Conservation (phyloP, 2,888 invertebrate genomes). For the Lithosia quadra region DNA sequence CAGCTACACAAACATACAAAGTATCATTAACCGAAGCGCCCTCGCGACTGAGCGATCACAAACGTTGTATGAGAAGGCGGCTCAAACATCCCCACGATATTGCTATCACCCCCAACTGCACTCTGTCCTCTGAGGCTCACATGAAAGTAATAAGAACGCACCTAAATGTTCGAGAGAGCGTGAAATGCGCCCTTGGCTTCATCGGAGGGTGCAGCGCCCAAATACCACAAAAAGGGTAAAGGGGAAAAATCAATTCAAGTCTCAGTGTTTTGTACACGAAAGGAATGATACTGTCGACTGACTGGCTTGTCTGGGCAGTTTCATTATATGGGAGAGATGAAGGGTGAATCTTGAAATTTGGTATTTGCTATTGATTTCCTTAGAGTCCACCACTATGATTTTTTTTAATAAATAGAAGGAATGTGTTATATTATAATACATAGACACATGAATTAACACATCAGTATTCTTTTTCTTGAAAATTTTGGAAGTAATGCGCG, state of each 20-base stretch:
- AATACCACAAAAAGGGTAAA: conserved; percentile 22
- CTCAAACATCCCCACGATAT: conserved; percentile 15
- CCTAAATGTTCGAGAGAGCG: conserved; percentile 56
- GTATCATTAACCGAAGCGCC: conserved; percentile 14
- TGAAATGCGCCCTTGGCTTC: conserved; percentile 52
- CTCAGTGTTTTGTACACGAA: background rate
- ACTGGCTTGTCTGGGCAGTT: background rate
- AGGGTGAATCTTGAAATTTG: no score
- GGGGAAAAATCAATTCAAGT: conserved; percentile 20
- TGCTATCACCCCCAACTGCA: conserved; percentile 24
- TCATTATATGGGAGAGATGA: background rate
- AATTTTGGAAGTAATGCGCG: no score
- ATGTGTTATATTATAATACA: no score
- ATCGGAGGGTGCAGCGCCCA: conserved; percentile 33
- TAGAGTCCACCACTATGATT: no score
- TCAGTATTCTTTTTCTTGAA: no score
- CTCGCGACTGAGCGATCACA: conserved; percentile 18
- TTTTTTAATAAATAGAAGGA: no score
- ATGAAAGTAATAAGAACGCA: conserved; percentile 60
- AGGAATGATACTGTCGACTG: background rate
- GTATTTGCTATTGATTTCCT: no score
- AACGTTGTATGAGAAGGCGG: conserved; percentile 17
- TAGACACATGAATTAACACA: no score
- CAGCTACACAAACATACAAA: conserved; percentile 22
- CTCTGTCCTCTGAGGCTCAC: conserved; percentile 37